These are phyloP conservation scores for Apamea crenata DNA, from an alignment of 2,888 invertebrate species.

Conservation along the genomic window DNA sequence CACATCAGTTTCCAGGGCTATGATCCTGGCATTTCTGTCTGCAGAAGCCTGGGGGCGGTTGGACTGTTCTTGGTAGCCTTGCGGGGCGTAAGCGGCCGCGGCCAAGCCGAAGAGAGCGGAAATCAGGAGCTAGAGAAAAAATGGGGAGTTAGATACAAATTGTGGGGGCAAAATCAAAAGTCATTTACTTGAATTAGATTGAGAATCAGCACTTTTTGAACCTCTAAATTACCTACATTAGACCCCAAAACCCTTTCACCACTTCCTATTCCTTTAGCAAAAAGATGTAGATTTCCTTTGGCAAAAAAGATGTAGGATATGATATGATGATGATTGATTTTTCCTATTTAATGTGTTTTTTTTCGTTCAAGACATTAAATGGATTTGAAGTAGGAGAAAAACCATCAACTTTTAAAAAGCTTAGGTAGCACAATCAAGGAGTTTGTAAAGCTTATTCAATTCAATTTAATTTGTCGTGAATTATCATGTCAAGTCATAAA, in stretches of 20 bases:
- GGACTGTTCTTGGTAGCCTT: constrained; percentile 82
- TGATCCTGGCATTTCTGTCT: constrained; percentile 84
- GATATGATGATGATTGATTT: too few relatives aligned
- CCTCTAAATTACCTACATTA: neutral
- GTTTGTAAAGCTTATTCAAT: neutral
- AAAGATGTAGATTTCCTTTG: neutral
- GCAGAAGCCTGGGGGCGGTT: constrained; percentile 83
- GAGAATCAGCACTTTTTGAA: neutral
- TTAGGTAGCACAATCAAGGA: neutral
- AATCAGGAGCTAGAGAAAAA: constrained; percentile 78
- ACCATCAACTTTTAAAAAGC: neutral
- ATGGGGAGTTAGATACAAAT: neutral
- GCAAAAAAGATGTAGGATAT: neutral
- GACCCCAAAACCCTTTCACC: neutral
- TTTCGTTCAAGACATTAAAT: too few relatives aligned
- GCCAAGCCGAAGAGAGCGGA: constrained; percentile 83
- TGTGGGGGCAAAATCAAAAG: neutral
- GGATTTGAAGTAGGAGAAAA: neutral
- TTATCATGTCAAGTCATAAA: neutral
- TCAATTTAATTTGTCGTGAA: neutral
- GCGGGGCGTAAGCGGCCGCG: constrained; percentile 79
- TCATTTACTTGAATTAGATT: neutral
- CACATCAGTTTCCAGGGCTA: constrained; percentile 83
- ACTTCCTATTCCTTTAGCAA: neutral
- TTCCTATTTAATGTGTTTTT: too few relatives aligned